These are phyloP conservation scores for Chloroceryle amazona DNA, from an alignment of 2,797 vertebrate species.

Conservation along the genomic window DNA sequence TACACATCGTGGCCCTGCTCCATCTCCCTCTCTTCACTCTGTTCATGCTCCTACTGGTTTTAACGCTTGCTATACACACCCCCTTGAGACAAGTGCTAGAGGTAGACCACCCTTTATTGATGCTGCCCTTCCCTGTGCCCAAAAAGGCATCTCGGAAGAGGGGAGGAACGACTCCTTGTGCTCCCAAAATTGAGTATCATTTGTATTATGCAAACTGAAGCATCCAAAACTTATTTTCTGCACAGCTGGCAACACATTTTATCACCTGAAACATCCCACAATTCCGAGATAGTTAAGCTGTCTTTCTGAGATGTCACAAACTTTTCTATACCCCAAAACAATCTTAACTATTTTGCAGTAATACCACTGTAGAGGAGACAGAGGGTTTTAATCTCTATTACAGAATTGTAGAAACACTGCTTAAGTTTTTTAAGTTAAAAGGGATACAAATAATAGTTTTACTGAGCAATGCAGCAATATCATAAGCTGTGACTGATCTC, in stretches of 20 bases:
- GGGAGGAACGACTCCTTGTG: neutral
- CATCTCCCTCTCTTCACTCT: neutral
- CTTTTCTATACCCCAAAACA: neutral
- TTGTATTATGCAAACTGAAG: neutral
- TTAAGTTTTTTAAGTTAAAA: neutral
- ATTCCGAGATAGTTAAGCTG: neutral
- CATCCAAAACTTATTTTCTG: neutral
- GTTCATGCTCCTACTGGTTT: neutral
- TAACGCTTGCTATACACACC: no score
- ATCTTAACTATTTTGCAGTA: neutral
- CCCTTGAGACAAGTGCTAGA: neutral
- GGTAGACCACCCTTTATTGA: neutral
- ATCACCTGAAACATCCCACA: neutral
- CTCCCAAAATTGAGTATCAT: neutral
- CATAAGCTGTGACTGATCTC: neutral
- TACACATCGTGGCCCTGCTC: neutral
- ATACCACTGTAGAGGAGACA: neutral
- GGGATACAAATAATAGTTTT: neutral
- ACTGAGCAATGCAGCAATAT: neutral
- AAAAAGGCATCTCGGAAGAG: neutral
- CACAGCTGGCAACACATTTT: neutral
- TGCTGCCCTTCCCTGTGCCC: neutral
- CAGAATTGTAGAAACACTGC: neutral
- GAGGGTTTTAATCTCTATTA: neutral
- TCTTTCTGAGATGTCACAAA: neutral